phyloP scores from a whole-genome alignment of 1,140 invertebrate genomes.

The Saccostrea glomerata region DNA sequence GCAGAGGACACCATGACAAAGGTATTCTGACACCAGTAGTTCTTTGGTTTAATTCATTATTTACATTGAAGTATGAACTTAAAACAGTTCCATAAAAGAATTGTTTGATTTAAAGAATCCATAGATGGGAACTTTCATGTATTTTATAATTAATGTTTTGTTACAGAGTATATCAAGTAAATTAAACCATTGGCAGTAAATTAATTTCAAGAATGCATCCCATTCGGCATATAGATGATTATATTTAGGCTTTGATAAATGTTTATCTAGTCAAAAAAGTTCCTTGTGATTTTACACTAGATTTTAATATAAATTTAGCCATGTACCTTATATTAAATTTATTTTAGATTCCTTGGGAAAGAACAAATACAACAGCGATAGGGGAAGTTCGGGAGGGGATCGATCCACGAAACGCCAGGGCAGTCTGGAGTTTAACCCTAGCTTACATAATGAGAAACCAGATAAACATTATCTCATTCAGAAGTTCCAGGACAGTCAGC shows the following conservation, averaged over 20 bases:
- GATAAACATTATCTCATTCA: slow-evolving; percentile 60
- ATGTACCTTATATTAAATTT: not conserved
- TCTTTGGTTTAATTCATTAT: not conserved
- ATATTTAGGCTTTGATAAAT: too few relatives aligned
- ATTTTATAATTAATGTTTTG: too few relatives aligned
- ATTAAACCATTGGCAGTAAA: too few relatives aligned
- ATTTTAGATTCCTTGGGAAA: slow-evolving; percentile 18
- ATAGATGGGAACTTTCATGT: too few relatives aligned
- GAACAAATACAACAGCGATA: not conserved
- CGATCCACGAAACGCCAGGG: not conserved
- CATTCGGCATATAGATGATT: too few relatives aligned
- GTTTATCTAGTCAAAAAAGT: too few relatives aligned
- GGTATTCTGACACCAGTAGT: not conserved
- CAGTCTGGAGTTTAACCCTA: slow-evolving; percentile 46
- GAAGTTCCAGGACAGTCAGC: slow-evolving; percentile 58
- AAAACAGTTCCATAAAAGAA: not conserved
- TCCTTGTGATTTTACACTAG: too few relatives aligned
- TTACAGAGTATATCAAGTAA: too few relatives aligned
- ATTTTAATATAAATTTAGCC: too few relatives aligned
- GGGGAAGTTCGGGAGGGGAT: slow-evolving; percentile 10
- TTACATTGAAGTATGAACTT: slow-evolving; percentile 13
- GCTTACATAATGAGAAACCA: slow-evolving; percentile 53
- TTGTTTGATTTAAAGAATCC: too few relatives aligned
- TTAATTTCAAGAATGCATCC: too few relatives aligned
- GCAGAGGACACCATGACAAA: slow-evolving; percentile 39